Evolutionary conservation across 2,113 vertebrate genomes (phyloP).

Genomic region (Tychaedon coryphoeus): DNA sequence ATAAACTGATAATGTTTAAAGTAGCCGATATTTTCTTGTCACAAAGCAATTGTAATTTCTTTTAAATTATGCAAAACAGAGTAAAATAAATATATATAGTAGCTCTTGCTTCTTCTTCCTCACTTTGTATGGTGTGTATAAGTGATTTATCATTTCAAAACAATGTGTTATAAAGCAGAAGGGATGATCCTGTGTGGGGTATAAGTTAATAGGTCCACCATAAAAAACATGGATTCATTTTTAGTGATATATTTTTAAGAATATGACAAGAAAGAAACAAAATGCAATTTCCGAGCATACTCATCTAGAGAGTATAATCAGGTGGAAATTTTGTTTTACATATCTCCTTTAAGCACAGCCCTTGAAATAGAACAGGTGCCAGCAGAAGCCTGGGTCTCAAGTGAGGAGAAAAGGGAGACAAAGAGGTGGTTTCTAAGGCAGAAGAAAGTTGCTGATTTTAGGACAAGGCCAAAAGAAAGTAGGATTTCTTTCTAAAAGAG

Average conservation of each 20-base stretch:
- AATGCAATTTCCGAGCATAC: not conserved
- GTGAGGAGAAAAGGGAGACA: not conserved
- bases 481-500: not conserved
- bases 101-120: not conserved
- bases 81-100: not conserved
- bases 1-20: conserved; percentile 32
- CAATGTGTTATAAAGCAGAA: not conserved
- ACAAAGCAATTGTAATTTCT: not conserved
- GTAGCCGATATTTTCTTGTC: not conserved
- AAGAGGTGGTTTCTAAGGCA: not conserved
- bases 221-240: not conserved
- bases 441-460: not conserved
- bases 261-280: not conserved
- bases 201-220: not conserved
- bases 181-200: not conserved
- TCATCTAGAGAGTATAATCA: not conserved
- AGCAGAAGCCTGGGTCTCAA: not conserved
- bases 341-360: not conserved
- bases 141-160: not conserved
- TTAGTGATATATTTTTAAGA: not conserved
- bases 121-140: not conserved
- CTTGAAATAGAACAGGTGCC: not conserved
- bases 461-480: not conserved
- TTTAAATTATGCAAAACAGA: not conserved
- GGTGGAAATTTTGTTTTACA: not conserved